Evolutionary conservation across 2,113 vertebrate species (phyloP).

Genomic region (Alexandromys fortis): DNA sequence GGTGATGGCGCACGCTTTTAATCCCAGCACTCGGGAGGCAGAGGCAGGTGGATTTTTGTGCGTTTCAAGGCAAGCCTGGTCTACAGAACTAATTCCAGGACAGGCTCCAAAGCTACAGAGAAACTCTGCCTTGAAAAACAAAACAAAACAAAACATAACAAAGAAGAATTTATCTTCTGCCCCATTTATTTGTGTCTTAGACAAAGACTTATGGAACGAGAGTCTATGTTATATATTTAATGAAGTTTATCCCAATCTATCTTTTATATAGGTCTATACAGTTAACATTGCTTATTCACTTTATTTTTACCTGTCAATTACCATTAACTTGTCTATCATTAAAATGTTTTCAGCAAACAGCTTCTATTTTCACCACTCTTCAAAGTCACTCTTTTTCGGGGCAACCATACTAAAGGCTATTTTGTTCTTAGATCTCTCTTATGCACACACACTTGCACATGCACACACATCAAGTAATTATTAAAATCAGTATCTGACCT

Average conservation of each 20-base stretch:
- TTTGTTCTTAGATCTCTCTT: not conserved
- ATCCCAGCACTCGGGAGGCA: no score
- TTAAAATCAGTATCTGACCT: conserved; percentile 88
- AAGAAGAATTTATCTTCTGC: not conserved
- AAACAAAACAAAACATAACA: no score
- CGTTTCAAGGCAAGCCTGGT: no score
- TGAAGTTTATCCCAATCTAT: not conserved
- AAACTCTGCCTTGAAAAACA: no score
- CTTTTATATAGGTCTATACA: not conserved
- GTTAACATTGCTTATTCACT: not conserved
- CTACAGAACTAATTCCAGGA: no score
- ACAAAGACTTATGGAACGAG: not conserved
- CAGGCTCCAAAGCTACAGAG: no score
- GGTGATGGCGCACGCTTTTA: no score
- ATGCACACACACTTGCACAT: not conserved
- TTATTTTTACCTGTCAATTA: not conserved
- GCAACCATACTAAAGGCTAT: not conserved
- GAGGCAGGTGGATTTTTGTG: no score
- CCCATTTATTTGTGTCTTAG: not conserved
- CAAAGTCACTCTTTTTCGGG: not conserved
- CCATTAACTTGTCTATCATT: not conserved
- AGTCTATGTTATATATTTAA: not conserved
- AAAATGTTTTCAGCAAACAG: not conserved
- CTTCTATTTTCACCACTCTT: not conserved
- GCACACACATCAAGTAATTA: not conserved